Evolutionary conservation across 2,797 vertebrate genomes (phyloP).

Genomic region (Enteromius argenteus): DNA sequence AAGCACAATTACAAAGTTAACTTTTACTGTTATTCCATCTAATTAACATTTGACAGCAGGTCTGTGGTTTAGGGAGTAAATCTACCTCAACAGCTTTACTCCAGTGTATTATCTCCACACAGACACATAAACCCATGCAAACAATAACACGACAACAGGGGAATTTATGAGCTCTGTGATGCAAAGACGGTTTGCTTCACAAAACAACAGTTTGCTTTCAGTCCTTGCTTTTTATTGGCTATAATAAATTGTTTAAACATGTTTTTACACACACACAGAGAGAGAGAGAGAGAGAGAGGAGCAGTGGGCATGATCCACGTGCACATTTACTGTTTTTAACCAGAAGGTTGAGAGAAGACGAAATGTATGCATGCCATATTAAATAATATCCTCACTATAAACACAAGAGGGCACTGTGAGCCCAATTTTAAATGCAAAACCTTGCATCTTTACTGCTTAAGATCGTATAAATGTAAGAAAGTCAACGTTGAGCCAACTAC

Average conservation of each 20-base stretch:
- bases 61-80: slow-evolving; percentile 18
- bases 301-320: neutral
- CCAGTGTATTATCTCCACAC: slow-evolving; percentile 40
- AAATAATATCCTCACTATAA: neutral
- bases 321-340: neutral
- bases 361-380: neutral
- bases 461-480: neutral
- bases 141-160: slow-evolving; percentile 15
- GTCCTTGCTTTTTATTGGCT: slow-evolving; percentile 7
- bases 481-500: neutral
- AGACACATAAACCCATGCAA: slow-evolving; percentile 13
- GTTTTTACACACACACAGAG: neutral
- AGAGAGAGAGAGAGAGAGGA: neutral
- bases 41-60: slow-evolving; percentile 50
- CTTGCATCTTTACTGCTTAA: neutral
- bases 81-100: slow-evolving; percentile 6
- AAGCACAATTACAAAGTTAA: slow-evolving; percentile 51
- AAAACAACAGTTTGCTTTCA: neutral
- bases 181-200: neutral
- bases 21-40: slow-evolving; percentile 57
- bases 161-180: slow-evolving; percentile 10
- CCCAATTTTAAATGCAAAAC: neutral
- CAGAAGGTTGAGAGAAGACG: neutral
- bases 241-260: neutral
- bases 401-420: neutral